These are phyloP conservation scores for Nothobranchius furzeri DNA, from an alignment of 2,113 vertebrate genomes.

Conservation along the genomic window DNA sequence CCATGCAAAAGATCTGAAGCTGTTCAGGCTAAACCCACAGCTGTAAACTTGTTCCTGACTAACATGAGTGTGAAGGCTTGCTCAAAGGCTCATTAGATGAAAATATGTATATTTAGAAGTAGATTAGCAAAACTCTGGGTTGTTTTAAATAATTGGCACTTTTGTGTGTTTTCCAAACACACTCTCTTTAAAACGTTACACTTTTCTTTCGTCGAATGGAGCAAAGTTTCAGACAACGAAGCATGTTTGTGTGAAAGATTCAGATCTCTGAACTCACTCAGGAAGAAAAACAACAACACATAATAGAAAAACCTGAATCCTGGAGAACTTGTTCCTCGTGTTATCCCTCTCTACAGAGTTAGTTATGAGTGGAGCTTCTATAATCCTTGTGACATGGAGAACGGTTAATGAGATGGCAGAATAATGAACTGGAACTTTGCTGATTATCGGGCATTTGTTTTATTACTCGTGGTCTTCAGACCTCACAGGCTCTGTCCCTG, in stretches of 20 bases:
- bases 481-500: conserved; percentile 39
- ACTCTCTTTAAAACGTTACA: too few relatives aligned
- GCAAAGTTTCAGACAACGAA: neutral
- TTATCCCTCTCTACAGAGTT: neutral
- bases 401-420: conserved; percentile 27
- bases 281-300: neutral
- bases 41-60: neutral
- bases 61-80: too few relatives aligned
- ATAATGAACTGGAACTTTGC: conserved; percentile 51
- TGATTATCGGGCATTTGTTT: conserved; percentile 60
- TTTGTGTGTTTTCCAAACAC: too few relatives aligned
- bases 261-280: neutral
- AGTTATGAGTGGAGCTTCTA: neutral
- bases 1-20: neutral
- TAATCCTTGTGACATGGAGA: conserved; percentile 16
- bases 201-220: too few relatives aligned
- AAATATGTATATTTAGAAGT: too few relatives aligned
- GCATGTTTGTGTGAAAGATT: neutral
- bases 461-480: conserved; percentile 62
- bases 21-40: neutral
- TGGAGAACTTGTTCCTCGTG: too few relatives aligned
- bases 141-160: too few relatives aligned
- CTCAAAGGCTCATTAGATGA: too few relatives aligned
- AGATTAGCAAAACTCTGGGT: too few relatives aligned
- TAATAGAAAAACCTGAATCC: neutral